A percentile compares a stretch with the other conserved stretches of the same genome.
Evolutionary conservation across 1,140 invertebrate genomes (phyloP).

Genomic region (Cotesia vestalis): DNA sequence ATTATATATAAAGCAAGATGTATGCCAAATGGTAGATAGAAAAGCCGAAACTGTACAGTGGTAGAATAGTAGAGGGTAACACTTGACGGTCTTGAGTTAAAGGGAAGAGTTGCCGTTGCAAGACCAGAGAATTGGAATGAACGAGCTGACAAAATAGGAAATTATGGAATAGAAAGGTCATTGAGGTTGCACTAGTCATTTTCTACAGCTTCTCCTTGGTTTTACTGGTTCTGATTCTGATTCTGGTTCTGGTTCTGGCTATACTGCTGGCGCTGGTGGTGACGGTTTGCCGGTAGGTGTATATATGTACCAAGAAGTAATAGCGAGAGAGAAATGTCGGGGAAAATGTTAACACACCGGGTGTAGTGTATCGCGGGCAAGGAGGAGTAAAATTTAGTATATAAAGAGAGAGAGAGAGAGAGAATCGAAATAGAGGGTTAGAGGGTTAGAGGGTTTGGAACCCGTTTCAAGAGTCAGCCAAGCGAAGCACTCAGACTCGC

Average conservation of each 20-base stretch:
- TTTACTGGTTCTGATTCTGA: neutral
- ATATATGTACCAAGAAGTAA: neutral
- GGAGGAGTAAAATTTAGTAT: slow-evolving; percentile 20
- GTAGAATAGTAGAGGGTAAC: neutral
- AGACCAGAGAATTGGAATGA: slow-evolving; percentile 3
- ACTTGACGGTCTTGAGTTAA: slow-evolving; percentile 30
- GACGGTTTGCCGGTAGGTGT: slow-evolving; percentile 7
- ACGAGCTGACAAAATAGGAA: slow-evolving; percentile 27
- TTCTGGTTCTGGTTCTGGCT: neutral
- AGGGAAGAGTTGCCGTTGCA: neutral
- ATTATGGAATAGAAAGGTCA: slow-evolving; percentile 28
- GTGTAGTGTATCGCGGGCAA: slow-evolving; percentile 2
- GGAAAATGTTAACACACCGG: slow-evolving; percentile 34
- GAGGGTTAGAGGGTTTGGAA: slow-evolving; percentile 45
- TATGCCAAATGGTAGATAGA: slow-evolving; percentile 17
- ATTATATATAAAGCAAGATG: neutral
- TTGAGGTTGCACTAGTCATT: slow-evolving; percentile 27
- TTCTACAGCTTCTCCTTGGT: too few species aligned
- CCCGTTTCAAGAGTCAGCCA: slow-evolving; percentile 60
- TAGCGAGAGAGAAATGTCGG: neutral
- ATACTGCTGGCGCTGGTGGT: neutral
- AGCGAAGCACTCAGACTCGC: slow-evolving; percentile 60
- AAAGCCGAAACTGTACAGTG: slow-evolving; percentile 22
- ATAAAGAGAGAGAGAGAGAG: slow-evolving; percentile 6
- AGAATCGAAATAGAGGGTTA: too few species aligned